phyloP scores from a whole-genome alignment of 2,113 vertebrate genomes.

The Pteropus alecto region DNA sequence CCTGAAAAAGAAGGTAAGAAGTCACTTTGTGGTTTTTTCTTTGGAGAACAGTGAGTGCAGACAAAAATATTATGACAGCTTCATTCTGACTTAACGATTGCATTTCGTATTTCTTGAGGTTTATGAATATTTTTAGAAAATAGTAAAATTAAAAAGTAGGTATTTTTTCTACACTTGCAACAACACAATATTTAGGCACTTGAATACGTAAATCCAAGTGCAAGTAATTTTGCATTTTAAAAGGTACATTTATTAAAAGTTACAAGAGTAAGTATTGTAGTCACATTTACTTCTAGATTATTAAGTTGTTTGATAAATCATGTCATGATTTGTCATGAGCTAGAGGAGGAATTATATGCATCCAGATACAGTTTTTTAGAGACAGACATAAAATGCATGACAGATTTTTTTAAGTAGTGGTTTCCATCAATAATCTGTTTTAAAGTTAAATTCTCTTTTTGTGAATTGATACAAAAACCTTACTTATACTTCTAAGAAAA shows the following conservation, averaged over 20 bases:
- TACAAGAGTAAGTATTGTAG: not conserved
- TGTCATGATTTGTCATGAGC: not conserved
- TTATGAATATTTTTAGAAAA: slow-evolving; percentile 29
- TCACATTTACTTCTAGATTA: not conserved
- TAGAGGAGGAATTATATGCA: not conserved
- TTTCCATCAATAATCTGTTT: slow-evolving; percentile 29
- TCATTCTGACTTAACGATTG: not conserved
- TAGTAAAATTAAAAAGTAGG: slow-evolving; percentile 10
- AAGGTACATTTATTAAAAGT: slow-evolving; percentile 31
- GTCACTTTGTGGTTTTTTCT: slow-evolving; percentile 34
- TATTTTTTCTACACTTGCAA: not conserved
- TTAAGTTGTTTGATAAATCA: not conserved
- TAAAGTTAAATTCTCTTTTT: slow-evolving; percentile 23
- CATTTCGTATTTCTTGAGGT: slow-evolving; percentile 33
- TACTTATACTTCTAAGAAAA: not conserved
- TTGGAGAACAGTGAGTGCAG: not conserved
- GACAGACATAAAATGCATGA: not conserved
- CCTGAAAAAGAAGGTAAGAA: not conserved
- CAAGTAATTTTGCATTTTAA: not conserved
- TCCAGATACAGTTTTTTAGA: slow-evolving; percentile 14
- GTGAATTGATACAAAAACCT: slow-evolving; percentile 4
- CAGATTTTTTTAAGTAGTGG: not conserved
- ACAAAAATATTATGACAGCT: slow-evolving; percentile 11
- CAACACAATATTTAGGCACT: not conserved
- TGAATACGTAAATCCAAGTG: not conserved